phyloP scores from a whole-genome alignment of 2,113 vertebrate genomes.

The Numenius arquata region DNA sequence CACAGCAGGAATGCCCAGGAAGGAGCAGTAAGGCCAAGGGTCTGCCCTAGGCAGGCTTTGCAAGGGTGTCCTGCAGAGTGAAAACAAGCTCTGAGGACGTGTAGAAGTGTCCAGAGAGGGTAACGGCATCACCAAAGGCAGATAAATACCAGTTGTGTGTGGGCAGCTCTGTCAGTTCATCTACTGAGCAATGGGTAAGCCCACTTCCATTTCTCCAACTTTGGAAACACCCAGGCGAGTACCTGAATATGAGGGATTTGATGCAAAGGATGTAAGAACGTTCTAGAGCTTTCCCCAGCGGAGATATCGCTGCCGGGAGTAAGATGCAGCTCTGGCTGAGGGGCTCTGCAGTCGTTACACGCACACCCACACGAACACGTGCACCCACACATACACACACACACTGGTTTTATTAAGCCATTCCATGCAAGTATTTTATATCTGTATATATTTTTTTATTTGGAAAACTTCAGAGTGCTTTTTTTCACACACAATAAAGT shows the following conservation, averaged over 20 bases:
- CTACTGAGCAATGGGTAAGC: accelerated
- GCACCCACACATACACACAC: neutral
- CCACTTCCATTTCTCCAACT: accelerated
- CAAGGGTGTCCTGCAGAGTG: neutral
- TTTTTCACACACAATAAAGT: slow-evolving; percentile 59
- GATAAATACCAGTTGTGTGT: accelerated
- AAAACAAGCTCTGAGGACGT: neutral
- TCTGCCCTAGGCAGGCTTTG: neutral
- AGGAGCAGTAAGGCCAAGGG: neutral
- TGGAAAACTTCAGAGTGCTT: slow-evolving; percentile 58
- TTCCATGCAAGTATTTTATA: slow-evolving; percentile 1
- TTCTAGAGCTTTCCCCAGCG: neutral
- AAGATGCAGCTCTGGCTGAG: neutral
- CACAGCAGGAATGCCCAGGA: accelerated
- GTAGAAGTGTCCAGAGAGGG: neutral
- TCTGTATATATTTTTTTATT: neutral
- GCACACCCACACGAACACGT: neutral
- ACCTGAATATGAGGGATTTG: neutral
- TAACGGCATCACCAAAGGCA: neutral
- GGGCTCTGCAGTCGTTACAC: neutral
- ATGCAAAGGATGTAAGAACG: neutral
- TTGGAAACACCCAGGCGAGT: neutral
- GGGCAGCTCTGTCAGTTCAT: neutral
- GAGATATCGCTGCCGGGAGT: neutral
- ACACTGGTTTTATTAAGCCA: slow-evolving; percentile 10